phyloP scores from a whole-genome alignment of 2,113 vertebrate species.

The Indicator maculatus region DNA sequence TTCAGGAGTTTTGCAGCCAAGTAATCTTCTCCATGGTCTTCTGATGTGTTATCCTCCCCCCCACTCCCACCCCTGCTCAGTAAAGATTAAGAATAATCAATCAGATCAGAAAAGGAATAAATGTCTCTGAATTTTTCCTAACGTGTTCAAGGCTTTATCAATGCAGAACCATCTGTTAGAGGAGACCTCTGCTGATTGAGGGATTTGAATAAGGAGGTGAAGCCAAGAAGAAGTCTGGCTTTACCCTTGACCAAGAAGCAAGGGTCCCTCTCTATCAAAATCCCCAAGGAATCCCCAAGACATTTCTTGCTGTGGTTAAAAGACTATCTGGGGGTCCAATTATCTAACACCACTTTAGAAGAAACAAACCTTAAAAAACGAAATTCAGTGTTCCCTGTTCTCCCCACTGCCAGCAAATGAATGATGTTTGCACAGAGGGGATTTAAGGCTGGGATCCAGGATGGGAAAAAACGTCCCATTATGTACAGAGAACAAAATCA shows the following conservation, averaged over 20 bases:
- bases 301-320: neutral
- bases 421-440: constrained; percentile 30
- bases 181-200: neutral
- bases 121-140: neutral
- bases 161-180: constrained; percentile 7
- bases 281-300: neutral
- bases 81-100: constrained; percentile 34
- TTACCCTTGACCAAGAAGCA: neutral
- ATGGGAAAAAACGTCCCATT: neutral
- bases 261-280: neutral
- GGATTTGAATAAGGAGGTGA: neutral
- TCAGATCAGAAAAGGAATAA: constrained; percentile 10
- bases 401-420: neutral
- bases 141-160: neutral
- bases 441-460: constrained; percentile 25
- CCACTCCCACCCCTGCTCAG: neutral
- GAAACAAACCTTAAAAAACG: neutral
- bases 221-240: neutral
- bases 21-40: neutral
- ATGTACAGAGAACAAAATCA: constrained; percentile 11
- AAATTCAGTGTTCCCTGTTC: neutral
- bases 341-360: neutral
- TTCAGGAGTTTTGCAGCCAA: neutral
- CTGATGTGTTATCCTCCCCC: neutral
- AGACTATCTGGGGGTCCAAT: neutral